These are phyloP conservation scores for Calliopsis andreniformis DNA, from an alignment of 1,140 invertebrate genomes.

Conservation along the genomic window DNA sequence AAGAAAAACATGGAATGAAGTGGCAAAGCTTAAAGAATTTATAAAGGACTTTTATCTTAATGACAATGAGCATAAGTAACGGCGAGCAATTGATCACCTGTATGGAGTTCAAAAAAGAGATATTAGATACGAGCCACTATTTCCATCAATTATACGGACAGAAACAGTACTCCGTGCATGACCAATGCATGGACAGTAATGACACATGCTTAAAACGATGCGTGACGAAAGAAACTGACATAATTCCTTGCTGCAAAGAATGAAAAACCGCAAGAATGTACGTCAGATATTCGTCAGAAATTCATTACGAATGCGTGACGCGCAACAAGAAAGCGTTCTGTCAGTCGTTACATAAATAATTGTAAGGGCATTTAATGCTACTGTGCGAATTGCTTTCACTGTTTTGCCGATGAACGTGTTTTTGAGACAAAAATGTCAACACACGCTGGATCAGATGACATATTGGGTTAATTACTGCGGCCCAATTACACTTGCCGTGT, in stretches of 20 bases:
- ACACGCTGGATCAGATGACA: background rate
- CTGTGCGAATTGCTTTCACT: slow-evolving; percentile 25
- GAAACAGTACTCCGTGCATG: background rate
- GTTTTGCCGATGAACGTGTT: background rate
- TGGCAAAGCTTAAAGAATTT: no score
- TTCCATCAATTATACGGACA: background rate
- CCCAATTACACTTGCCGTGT: background rate
- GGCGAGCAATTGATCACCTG: no score
- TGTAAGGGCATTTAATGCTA: slow-evolving; percentile 16
- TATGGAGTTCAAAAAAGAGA: no score
- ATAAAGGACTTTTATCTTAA: no score
- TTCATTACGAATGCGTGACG: slow-evolving; percentile 31
- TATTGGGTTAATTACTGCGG: background rate
- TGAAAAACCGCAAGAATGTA: background rate
- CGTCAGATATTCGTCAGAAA: slow-evolving; percentile 15
- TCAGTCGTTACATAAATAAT: slow-evolving; percentile 51
- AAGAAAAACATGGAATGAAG: no score
- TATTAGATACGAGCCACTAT: no score
- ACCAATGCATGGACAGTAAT: background rate
- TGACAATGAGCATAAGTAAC: no score
- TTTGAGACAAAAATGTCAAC: background rate
- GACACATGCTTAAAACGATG: background rate
- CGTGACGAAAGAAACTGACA: slow-evolving; percentile 12
- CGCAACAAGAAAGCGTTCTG: slow-evolving; percentile 7
- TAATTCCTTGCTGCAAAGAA: slow-evolving; percentile 2